Conservation (phyloP, 1,140 invertebrate species). For the Centruroides sculpturatus region DNA sequence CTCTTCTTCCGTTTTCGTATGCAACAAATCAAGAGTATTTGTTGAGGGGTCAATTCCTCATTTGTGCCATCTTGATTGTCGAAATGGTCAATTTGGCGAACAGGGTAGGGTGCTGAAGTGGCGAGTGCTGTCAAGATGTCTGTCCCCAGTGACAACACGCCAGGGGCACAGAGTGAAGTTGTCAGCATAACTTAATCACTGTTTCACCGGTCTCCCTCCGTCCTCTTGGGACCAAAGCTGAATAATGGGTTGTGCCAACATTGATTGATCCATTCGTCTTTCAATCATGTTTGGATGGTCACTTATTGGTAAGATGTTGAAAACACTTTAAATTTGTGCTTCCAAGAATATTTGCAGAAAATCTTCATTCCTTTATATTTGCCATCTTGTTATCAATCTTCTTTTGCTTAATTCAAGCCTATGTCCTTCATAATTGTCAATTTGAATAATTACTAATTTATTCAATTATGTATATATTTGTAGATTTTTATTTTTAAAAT, state of each 20-base stretch:
- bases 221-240: neutral
- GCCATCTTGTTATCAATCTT: too few species aligned
- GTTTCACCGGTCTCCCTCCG: neutral
- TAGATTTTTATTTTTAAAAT: too few species aligned
- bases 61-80: neutral
- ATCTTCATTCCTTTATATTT: too few species aligned
- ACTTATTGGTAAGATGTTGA: neutral
- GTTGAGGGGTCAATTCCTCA: slow-evolving; percentile 5
- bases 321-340: too few species aligned
- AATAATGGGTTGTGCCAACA: neutral
- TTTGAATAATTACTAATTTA: too few species aligned
- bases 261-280: neutral
- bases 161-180: neutral
- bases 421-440: too few species aligned
- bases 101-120: neutral
- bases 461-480: too few species aligned
- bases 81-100: neutral
- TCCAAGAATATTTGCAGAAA: too few species aligned
- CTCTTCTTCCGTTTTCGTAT: neutral
- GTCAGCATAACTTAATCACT: neutral
- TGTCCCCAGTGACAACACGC: neutral
- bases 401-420: too few species aligned
- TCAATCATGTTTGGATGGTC: neutral
- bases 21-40: slow-evolving; percentile 4
- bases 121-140: neutral